Base-by-base conservation (phyloP, 2,888 invertebrate species). In the Agonopterix heracliana region DNA sequence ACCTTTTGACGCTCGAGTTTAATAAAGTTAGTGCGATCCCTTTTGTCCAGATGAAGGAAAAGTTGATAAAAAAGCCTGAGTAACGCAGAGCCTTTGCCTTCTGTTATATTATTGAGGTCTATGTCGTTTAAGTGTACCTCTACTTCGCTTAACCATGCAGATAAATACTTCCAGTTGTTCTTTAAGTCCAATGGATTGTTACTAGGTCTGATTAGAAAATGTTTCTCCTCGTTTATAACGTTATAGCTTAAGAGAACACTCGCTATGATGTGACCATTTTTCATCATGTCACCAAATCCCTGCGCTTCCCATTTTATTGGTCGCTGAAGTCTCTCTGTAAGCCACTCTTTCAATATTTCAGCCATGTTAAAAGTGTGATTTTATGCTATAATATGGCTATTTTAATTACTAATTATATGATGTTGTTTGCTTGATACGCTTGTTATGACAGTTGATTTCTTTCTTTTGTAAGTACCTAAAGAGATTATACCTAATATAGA, bases 61-160 rank as follows among this genome's bases (percentile, higher is more conserved):
- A 93, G 69, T 68, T 91, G 89, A 69, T 92, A 92, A 65, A 92
- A 91, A 1, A 93, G 62, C 34, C 90, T 83, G 3, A 92, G 71
- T 5, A 91, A 73, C 0, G 89, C 71, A 8, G 89, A 81, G 3
- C 90, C 89, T 51, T 78, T 84, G 1, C 89, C 89, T 48, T 81
- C 76, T 53, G 88, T 87, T 11, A 92, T 81, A 47, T 82, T 82
- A 2, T 72, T 66, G 44, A 91, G 61, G 47, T 89, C 89, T 2
- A 78, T 61, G 14, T 87, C 81, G 43, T 66, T 73, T 54, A 90
- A 66, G 44, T 74, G 59, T 1, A 92, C 78, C 42, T 89, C 86
- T 3, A 92, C 59, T 41, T 79, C 78, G 3, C 69, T 73, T 36
- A 92, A 60, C 92, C 92, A 92, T 49, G 81, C 68, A 1, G 62